Base-by-base conservation (phyloP, 2,888 invertebrate genomes). In the Psylliodes chrysocephalus region DNA sequence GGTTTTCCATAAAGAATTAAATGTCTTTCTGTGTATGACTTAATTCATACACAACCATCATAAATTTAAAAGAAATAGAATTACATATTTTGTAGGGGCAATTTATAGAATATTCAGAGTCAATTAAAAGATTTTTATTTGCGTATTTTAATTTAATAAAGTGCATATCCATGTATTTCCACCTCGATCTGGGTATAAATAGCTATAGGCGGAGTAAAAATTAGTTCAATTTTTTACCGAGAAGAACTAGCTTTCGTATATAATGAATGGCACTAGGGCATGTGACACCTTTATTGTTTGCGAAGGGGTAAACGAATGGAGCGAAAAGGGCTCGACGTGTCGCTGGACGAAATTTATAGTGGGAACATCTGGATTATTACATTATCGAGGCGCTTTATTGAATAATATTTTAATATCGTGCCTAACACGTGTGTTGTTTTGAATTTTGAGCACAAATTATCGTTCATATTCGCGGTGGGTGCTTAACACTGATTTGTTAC, bases 191-290 rank as follows among this genome's bases (percentile, higher is more conserved):
- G 30, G 5, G 35, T 38, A 25, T n/a, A 1, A 14, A 18, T 42
- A 33, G 14, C 30, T 12, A 25, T 25, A 18, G 28, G 38, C 47
- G n/a, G 40, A 7, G 6, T 30, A 25, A 51, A 59, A 59, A 59
- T 59, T 49, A 40, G 40, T 8, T 40, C 8, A 15, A 59, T 47
- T 68, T 68, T 68, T 66, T 46, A 65, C 56, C 18, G 30, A 12
- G 63, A 73, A 73, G 72, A 73, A 73, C 71, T 71, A 61, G 71
- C 63, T 66, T 51, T 59, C 57, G 63, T 61, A 22, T 64, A 60
- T 74, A 74, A 76, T 74, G 75, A 76, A 76, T 76, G 72, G 72
- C 64, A 70, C 69, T 70, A 68, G 74, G 73, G 65, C 63, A 64
- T 66, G 67, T 69, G 74, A 73, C 76, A 73, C 70, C 72, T 72